These are phyloP conservation scores for Acinonyx jubatus DNA, from an alignment of 2,113 vertebrate genomes.

Conservation along the genomic window DNA sequence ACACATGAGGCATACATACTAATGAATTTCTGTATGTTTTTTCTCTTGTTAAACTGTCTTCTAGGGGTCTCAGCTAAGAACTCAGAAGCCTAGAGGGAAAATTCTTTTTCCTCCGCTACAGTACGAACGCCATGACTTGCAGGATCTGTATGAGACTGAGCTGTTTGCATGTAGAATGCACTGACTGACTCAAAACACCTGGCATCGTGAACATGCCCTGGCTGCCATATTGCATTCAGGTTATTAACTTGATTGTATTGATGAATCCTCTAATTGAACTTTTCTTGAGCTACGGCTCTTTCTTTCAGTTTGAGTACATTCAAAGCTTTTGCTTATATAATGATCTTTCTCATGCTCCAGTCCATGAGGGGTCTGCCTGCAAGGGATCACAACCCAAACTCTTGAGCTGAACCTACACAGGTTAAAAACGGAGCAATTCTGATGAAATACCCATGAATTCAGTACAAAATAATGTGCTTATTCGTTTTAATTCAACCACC, in stretches of 20 bases:
- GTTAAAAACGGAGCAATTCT: constrained; percentile 1
- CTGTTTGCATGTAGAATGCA: neutral
- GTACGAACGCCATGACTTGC: neutral
- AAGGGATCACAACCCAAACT: neutral
- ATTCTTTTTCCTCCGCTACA: neutral
- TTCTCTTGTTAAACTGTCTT: neutral
- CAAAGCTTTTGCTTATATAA: constrained; percentile 21
- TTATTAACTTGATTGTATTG: neutral
- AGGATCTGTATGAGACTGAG: neutral
- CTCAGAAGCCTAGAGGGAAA: neutral
- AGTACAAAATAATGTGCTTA: neutral
- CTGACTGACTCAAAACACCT: neutral
- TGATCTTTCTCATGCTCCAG: neutral
- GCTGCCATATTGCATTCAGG: neutral
- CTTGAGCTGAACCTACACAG: neutral
- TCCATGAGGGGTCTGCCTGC: neutral
- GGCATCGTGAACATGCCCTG: neutral
- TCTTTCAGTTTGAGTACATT: constrained; percentile 43
- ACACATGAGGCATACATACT: neutral
- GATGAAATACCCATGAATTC: neutral
- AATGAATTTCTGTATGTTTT: neutral
- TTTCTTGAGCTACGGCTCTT: neutral
- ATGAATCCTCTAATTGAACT: neutral
- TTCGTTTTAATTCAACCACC: constrained; percentile 31
- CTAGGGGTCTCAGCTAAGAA: neutral